A percentile compares a stretch with the other conserved stretches of the same genome.
These are phyloP conservation scores for Hippocampus comes DNA, from an alignment of 2,113 vertebrate genomes.

Conservation along the genomic window DNA sequence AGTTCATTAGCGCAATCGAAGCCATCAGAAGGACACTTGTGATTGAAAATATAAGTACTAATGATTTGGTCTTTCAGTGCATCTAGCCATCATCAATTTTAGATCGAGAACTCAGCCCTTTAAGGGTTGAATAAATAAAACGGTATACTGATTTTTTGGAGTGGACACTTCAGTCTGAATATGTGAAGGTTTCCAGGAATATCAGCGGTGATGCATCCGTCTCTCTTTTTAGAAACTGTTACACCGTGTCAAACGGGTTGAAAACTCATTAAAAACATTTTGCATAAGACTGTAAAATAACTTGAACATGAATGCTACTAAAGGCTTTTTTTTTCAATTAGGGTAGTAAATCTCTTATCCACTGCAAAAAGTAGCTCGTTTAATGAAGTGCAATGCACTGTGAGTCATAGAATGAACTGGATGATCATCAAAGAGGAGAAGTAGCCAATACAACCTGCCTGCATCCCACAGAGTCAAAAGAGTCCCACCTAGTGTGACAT, in stretches of 20 bases:
- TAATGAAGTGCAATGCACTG: neutral
- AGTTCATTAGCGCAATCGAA: neutral
- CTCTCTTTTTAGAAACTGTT: neutral
- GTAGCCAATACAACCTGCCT: conserved; percentile 22
- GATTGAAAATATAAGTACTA: neutral
- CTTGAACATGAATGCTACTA: neutral
- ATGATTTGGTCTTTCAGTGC: neutral
- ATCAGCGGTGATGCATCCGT: neutral
- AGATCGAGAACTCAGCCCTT: neutral
- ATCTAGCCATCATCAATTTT: neutral
- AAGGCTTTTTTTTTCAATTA: neutral
- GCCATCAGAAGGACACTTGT: neutral
- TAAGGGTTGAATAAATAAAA: neutral
- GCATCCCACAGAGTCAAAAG: conserved; percentile 44
- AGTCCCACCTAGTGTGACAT: conserved; percentile 43
- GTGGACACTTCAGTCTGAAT: neutral
- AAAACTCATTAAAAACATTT: neutral
- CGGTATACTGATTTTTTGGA: neutral
- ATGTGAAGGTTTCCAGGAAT: neutral
- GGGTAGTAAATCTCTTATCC: neutral
- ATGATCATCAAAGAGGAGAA: conserved; percentile 38
- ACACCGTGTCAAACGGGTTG: neutral
- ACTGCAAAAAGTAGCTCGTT: neutral
- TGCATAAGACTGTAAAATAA: neutral
- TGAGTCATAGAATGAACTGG: neutral